Evolutionary conservation across 2,113 vertebrate species (phyloP), one percentile per base, ranked within the genome.

Genomic region (Zosterops borbonicus): DNA sequence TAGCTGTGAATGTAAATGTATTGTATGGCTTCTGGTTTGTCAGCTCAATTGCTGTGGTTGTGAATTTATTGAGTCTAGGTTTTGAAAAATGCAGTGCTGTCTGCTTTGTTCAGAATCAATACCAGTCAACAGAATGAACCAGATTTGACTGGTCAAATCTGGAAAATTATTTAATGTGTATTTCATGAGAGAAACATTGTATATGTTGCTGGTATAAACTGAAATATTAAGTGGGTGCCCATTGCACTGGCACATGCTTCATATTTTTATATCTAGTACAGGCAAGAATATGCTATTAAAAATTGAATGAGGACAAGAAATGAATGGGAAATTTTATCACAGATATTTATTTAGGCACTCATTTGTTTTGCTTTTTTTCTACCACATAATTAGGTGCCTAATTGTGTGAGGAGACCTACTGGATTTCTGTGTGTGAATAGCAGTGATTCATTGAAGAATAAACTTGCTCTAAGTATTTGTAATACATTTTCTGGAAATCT

Each of bases 1-100:
- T 74, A 88, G 74, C 70, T 88, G 75, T 93, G 94, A 92, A 93
- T 96, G 64, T 97, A 95, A 97, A 96, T 93, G 87, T 88, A 88
- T 70, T 97, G 94, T 83, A 63, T 77, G 71, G 78, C 87, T 96
- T 89, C 74, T 92, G 90, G 50, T 91, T 94, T 95, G 93, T 96
- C 93, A 94, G 87, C 35, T 92, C 79, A 67, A 27, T 33, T 29
- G 64, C 68, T 77, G 85, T 68, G 92, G 82, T 44, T 85, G 79
- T 90, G 92, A 92, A 95, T 96, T 96, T 96, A 96, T 94, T 71
- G 79, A 94, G 87, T 88, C 88, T 83, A 70, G 75, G 75, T 83
- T 88, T 92, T 96, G 70, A 90, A 94, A 97, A 94, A 96, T 77
- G 56, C 41, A 58, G 11, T 5, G 29, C 41, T 80, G 67, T 74